Conservation (phyloP, 2,888 invertebrate species). For the Heliconius erato region DNA sequence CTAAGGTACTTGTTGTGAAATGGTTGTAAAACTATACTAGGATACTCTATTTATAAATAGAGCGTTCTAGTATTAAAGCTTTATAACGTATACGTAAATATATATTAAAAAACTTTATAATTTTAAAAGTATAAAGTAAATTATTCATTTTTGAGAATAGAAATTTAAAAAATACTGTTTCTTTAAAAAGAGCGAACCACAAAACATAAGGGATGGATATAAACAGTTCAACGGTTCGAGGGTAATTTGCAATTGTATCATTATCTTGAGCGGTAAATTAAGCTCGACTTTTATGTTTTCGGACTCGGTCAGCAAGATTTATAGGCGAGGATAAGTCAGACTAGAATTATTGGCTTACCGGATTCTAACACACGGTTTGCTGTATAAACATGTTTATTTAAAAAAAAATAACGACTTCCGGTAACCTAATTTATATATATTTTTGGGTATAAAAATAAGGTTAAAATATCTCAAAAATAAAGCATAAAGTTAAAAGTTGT, state of each 20-base stretch:
- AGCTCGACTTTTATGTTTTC: constrained; percentile 69
- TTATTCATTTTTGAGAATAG: neutral
- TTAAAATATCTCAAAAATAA: too few species aligned
- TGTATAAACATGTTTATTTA: constrained; percentile 1
- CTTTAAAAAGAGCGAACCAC: neutral
- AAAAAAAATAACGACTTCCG: constrained; percentile 8
- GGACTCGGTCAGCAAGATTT: constrained; percentile 64
- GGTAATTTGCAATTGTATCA: constrained; percentile 81
- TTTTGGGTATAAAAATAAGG: too few species aligned
- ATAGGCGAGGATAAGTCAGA: constrained; percentile 54
- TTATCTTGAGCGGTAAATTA: constrained; percentile 75
- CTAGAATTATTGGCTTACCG: constrained; percentile 57
- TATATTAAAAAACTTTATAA: neutral
- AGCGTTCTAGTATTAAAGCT: too few species aligned
- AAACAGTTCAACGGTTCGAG: constrained; percentile 73
- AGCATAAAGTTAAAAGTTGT: too few species aligned
- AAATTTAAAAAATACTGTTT: neutral
- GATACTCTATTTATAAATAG: neutral
- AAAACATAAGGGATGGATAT: constrained; percentile 82
- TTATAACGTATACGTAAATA: too few species aligned
- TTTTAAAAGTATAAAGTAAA: neutral
- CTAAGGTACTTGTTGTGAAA: neutral
- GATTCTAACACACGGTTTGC: constrained; percentile 48
- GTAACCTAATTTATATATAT: too few species aligned
- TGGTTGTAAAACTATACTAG: neutral